A percentile compares a stretch with the other conserved stretches of the same genome.
phyloP scores from a whole-genome alignment of 2,888 invertebrate species.

The Cephus spinipes region DNA sequence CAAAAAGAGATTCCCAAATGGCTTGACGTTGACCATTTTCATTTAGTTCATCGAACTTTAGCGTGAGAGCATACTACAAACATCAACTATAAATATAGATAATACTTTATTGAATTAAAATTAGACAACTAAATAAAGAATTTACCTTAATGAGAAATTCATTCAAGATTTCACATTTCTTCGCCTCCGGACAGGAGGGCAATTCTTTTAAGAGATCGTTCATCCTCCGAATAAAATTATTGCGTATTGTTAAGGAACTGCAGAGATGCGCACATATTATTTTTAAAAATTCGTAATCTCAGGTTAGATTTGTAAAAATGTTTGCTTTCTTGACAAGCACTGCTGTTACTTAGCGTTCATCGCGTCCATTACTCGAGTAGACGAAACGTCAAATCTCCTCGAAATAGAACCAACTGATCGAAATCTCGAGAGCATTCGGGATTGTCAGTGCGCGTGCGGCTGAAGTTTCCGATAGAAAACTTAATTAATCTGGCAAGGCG shows the following conservation, averaged over 20 bases:
- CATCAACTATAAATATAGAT: conserved; percentile 24
- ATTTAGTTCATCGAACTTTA: conserved; percentile 74
- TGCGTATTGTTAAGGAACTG: background rate
- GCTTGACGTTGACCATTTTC: conserved; percentile 69
- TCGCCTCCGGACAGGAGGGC: background rate
- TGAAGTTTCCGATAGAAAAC: background rate
- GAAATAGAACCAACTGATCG: background rate
- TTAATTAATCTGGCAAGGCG: background rate
- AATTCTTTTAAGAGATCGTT: background rate
- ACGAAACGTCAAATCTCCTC: background rate
- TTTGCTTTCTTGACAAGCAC: background rate
- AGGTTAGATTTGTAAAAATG: background rate
- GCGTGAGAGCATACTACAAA: conserved; percentile 71
- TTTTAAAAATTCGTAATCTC: background rate
- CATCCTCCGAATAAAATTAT: background rate
- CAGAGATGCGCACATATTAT: background rate
- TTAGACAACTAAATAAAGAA: conserved; percentile 10
- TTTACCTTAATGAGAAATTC: background rate
- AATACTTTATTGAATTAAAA: conserved; percentile 11
- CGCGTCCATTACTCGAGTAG: background rate
- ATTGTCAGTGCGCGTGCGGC: background rate
- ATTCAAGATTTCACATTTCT: background rate
- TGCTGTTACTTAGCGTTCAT: background rate
- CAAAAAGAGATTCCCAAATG: conserved; percentile 74
- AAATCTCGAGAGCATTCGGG: background rate